Evolutionary conservation across 1,140 invertebrate species (phyloP), one percentile per base, ranked within the genome.

Genomic region (Pogonomyrmex barbatus): DNA sequence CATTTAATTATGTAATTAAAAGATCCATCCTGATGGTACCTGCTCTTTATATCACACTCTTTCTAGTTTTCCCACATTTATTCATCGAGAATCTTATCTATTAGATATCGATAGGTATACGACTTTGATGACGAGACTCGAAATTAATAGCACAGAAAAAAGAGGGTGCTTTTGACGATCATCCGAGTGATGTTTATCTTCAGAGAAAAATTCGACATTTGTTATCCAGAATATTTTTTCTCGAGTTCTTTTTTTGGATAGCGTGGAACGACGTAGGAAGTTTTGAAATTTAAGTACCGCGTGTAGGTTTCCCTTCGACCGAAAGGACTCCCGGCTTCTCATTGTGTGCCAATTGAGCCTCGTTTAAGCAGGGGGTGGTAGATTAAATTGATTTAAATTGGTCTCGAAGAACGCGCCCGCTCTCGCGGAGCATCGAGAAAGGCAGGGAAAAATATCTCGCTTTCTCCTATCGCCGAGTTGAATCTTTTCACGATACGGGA

Each of bases 311-410:
- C 77, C 73, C 77, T 77, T 87, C 50, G 63, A 77, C 30, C 85
- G 54, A 88, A 24, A 88, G 91, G 83, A 79, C 91, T 91, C 89
- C 92, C 92, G 86, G 89, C 89, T 60, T 83, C 90, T 89, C 91
- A 94, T 94, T 94, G 93, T 94, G 24, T 71, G 56, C 73, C 94
- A 94, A 94, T 94, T 94, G 93, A 94, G 89, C 60, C 86, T 94
- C 90, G 91, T 94, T 94, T 93, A 93, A 89, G 58, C 81, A 71
- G 87, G 93, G 93, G 93, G 92, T 92, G 93, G 78, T 87, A 65
- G 87, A 86, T 86, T 91, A 92, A 94, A 94, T 94, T 94, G 93
- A 94, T 94, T 94, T 94, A 93, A 94, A 94, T 94, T 94, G 93
- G 90, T 70, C 75, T 62, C 78, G 82, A 82, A 62, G 68, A 56